A percentile compares a stretch with the other conserved stretches of the same genome.
Evolutionary conservation across 1,140 invertebrate species (phyloP).

Genomic region (Bombus sylvicola): DNA sequence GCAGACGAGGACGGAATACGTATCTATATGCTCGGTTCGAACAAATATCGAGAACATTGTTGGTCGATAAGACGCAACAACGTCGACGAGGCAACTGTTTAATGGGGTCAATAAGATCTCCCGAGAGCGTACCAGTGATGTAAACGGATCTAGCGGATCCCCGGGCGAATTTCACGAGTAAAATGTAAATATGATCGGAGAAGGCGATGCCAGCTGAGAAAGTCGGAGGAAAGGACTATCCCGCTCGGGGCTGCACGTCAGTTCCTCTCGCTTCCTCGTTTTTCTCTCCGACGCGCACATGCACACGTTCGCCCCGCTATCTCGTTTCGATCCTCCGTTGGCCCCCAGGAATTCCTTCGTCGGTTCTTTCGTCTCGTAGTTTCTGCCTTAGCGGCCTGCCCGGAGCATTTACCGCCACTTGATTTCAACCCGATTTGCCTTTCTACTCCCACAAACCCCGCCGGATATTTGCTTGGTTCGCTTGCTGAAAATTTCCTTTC

Average conservation of each 20-base stretch:
- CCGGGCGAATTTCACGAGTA: constrained; percentile 70
- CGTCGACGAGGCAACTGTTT: constrained; percentile 38
- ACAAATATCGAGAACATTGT: constrained; percentile 40
- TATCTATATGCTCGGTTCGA: not conserved
- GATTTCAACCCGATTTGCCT: constrained; percentile 77
- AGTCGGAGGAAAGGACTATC: constrained; percentile 53
- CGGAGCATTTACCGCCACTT: constrained; percentile 76
- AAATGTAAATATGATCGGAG: constrained; percentile 75
- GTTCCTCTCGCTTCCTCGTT: constrained; percentile 20
- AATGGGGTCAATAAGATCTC: constrained; percentile 60
- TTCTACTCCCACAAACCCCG: constrained; percentile 57
- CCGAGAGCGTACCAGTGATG: constrained; percentile 42
- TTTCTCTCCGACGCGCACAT: not conserved
- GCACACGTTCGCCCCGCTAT: constrained; percentile 14
- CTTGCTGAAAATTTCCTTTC: constrained; percentile 66
- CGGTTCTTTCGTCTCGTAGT: constrained; percentile 47
- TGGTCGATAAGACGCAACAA: constrained; percentile 46
- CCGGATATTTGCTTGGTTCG: constrained; percentile 78
- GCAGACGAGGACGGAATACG: not conserved
- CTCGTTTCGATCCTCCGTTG: constrained; percentile 3
- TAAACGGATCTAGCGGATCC: constrained; percentile 70
- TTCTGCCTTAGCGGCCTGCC: constrained; percentile 63
- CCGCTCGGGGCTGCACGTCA: constrained; percentile 47
- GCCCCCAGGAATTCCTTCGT: constrained; percentile 16
- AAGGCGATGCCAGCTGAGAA: constrained; percentile 59